phyloP scores from a whole-genome alignment of 2,113 vertebrate species.

The Elachura formosa region DNA sequence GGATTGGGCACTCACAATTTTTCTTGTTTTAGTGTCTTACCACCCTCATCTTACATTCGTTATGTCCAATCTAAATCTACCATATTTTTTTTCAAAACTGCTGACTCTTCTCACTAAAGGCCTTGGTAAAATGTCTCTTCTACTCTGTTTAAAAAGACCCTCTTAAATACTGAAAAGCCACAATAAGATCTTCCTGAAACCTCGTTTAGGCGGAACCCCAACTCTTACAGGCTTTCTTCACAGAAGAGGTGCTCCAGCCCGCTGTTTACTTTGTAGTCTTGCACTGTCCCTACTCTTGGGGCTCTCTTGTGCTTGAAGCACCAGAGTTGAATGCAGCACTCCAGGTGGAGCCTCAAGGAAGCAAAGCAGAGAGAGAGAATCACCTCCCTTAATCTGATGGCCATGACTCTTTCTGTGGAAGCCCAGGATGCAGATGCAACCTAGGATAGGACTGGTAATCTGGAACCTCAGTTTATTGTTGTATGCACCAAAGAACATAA shows the following conservation, averaged over 20 bases:
- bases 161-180: background rate
- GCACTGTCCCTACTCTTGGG: background rate
- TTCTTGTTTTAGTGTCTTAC: background rate
- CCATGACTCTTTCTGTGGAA: background rate
- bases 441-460: background rate
- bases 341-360: background rate
- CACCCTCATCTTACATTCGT: background rate
- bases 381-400: background rate
- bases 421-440: background rate
- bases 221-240: background rate
- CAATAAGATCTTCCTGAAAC: background rate
- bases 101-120: background rate
- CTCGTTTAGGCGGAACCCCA: background rate
- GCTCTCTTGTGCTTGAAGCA: background rate
- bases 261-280: too few relatives aligned
- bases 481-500: background rate
- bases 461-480: background rate
- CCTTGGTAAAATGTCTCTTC: background rate
- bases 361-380: accelerated
- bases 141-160: background rate
- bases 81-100: background rate
- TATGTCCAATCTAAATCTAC: background rate
- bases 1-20: background rate
- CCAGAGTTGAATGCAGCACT: background rate
- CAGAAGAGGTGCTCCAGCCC: background rate